phyloP scores from a whole-genome alignment of 1,140 invertebrate genomes.

The Ceratina calcarata region DNA sequence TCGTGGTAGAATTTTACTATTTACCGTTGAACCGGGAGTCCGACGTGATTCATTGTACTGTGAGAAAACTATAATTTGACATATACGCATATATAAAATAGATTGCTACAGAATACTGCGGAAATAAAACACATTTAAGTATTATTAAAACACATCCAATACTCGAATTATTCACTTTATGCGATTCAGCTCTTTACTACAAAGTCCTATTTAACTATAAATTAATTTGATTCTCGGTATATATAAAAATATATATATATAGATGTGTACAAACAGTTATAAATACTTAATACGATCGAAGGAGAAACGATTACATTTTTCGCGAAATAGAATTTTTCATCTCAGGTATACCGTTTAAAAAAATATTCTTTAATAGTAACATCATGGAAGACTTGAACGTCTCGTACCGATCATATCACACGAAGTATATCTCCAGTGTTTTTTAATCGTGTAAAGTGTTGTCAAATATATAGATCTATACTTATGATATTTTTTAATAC shows the following conservation, averaged over 20 bases:
- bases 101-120: constrained; percentile 24
- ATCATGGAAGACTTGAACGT: constrained; percentile 50
- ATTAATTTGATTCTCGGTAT: constrained; percentile 57
- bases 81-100: constrained; percentile 39
- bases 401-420: constrained; percentile 49
- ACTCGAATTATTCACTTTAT: constrained; percentile 41
- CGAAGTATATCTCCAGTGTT: constrained; percentile 32
- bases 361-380: constrained; percentile 46
- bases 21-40: constrained; percentile 29
- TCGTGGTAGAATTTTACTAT: constrained; percentile 5
- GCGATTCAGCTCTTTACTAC: constrained; percentile 54
- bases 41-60: constrained; percentile 7
- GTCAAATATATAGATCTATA: constrained; percentile 49
- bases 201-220: constrained; percentile 54
- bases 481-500: constrained; percentile 54
- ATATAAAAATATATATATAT: constrained; percentile 52
- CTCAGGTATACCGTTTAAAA: constrained; percentile 43
- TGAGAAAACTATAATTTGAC: constrained; percentile 31
- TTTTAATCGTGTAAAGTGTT: constrained; percentile 44
- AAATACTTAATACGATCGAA: constrained; percentile 49
- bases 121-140: constrained; percentile 42
- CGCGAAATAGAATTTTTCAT: constrained; percentile 52
- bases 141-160: constrained; percentile 20
- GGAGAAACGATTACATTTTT: constrained; percentile 30
- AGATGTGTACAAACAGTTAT: constrained; percentile 57